A percentile compares a stretch with the other conserved stretches of the same genome.
phyloP scores from a whole-genome alignment of 2,888 invertebrate species.

The Cistogaster globosa region DNA sequence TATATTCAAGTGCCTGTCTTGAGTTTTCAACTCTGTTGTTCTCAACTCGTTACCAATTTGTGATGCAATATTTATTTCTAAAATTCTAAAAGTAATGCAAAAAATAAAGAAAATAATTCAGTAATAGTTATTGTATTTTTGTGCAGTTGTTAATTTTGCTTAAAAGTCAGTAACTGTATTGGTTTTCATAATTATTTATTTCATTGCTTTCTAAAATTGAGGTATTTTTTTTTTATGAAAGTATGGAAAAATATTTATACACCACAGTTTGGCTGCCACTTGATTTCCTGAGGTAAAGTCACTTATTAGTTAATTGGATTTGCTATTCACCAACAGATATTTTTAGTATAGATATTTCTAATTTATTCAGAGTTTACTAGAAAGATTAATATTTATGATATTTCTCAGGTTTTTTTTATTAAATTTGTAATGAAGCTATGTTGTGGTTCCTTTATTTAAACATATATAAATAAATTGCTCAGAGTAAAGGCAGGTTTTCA shows the following conservation, averaged over 20 bases:
- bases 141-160: not conserved
- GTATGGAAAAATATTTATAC: not conserved
- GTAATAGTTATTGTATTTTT: constrained; percentile 6
- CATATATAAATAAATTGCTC: no score
- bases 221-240: not conserved
- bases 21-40: constrained; percentile 33
- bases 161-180: not conserved
- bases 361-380: no score
- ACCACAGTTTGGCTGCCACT: no score
- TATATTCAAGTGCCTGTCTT: constrained; percentile 44
- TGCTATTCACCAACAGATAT: no score
- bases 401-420: no score
- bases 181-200: constrained; percentile 22
- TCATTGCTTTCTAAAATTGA: constrained; percentile 3
- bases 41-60: not conserved
- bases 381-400: no score
- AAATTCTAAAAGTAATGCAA: not conserved
- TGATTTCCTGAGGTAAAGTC: no score
- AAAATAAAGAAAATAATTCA: constrained; percentile 1
- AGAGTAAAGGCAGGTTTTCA: no score
- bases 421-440: no score
- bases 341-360: no score
- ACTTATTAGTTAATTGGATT: no score
- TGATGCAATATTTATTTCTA: constrained; percentile 38
- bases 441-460: no score